A percentile compares a stretch with the other conserved stretches of the same genome.
phyloP scores from a whole-genome alignment of 2,113 vertebrate genomes.

The Nibea albiflora region DNA sequence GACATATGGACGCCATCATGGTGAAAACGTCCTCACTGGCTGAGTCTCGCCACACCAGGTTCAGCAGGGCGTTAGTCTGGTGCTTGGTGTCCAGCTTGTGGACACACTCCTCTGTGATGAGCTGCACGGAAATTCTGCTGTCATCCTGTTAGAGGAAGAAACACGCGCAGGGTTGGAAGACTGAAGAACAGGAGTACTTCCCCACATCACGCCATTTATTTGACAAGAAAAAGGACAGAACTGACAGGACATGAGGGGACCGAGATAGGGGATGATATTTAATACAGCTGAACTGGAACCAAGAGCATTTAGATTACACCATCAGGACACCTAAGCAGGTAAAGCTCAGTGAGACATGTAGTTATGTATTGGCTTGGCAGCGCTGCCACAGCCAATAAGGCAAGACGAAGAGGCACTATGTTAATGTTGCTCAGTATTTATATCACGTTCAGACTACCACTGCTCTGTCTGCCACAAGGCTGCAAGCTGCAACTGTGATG shows the following conservation, averaged over 20 bases:
- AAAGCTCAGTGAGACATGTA: too few species aligned
- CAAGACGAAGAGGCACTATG: too few species aligned
- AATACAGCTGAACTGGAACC: too few species aligned
- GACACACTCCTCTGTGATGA: constrained; percentile 94
- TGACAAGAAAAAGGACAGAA: too few species aligned
- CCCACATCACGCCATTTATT: not conserved
- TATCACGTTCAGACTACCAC: not conserved
- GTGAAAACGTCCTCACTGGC: constrained; percentile 94
- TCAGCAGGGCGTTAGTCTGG: constrained; percentile 94
- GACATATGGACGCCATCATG: constrained; percentile 94
- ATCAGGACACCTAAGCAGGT: too few species aligned
- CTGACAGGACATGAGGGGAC: too few species aligned
- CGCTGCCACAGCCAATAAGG: too few species aligned
- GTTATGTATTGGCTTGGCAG: too few species aligned
- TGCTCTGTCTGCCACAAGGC: not conserved
- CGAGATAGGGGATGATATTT: too few species aligned
- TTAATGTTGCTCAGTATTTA: not conserved
- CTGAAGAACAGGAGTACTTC: too few species aligned
- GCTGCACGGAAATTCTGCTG: constrained; percentile 89
- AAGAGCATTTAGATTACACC: too few species aligned
- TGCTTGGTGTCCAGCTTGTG: constrained; percentile 96
- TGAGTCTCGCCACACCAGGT: constrained; percentile 96
- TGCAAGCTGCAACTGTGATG: not conserved
- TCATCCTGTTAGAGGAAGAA: constrained; percentile 83
- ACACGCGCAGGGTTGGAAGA: not conserved